These are phyloP conservation scores for Heteropelma amictum DNA, from an alignment of 2,888 invertebrate species.

Conservation along the genomic window DNA sequence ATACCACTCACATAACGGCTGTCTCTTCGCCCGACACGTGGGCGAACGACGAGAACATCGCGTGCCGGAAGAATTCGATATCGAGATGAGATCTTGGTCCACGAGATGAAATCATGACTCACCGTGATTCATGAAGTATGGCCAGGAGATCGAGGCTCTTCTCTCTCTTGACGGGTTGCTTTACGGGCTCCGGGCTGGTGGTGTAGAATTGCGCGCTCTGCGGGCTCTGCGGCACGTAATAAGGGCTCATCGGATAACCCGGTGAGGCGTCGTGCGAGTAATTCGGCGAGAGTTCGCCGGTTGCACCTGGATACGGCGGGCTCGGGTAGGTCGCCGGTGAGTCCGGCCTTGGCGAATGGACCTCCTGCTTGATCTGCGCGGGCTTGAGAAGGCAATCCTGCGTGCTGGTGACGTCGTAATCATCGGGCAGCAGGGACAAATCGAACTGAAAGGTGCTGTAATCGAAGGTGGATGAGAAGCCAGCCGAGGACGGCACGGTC, in stretches of 20 bases:
- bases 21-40: no score
- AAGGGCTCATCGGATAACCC: constrained; percentile 75
- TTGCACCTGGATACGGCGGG: constrained; percentile 69
- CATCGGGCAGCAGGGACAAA: constrained; percentile 85
- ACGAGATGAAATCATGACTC: constrained; percentile 36
- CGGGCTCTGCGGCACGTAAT: constrained; percentile 75
- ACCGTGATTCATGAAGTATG: constrained; percentile 76
- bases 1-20: no score
- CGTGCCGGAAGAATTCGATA: no score
- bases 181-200: constrained; percentile 72
- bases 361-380: constrained; percentile 80
- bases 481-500: constrained; percentile 86
- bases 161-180: constrained; percentile 73
- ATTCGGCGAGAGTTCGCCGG: constrained; percentile 71
- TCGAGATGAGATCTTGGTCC: no score
- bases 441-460: constrained; percentile 85
- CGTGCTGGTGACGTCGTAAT: constrained; percentile 69
- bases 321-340: constrained; percentile 73
- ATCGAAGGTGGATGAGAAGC: constrained; percentile 86
- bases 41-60: no score
- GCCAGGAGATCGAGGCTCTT: constrained; percentile 75
- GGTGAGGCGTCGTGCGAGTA: constrained; percentile 75
- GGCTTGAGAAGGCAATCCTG: constrained; percentile 75
- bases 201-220: constrained; percentile 75
- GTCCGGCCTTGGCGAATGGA: constrained; percentile 74